Evolutionary conservation across 2,888 invertebrate species (phyloP).

Genomic region (Drosophila peninsularis): DNA sequence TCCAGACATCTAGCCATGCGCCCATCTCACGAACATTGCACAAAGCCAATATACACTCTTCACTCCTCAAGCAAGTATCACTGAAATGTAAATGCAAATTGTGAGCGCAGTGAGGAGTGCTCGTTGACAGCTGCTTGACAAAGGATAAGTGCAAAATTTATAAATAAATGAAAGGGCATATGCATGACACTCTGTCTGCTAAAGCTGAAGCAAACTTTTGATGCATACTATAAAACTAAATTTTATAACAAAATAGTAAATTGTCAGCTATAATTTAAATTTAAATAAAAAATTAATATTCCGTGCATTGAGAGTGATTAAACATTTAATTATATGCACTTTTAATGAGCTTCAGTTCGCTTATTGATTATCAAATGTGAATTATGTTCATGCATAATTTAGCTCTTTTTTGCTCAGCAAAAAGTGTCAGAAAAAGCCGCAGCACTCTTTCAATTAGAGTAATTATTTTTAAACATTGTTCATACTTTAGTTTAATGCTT

Average conservation of each 20-base stretch:
- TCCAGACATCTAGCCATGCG: neutral
- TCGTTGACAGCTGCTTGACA: constrained; percentile 13
- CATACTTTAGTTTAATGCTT: constrained; percentile 15
- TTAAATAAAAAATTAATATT: neutral
- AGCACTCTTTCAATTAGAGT: constrained; percentile 44
- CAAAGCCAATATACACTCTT: neutral
- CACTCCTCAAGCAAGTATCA: neutral
- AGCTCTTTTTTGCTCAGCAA: constrained; percentile 5
- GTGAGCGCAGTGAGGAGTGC: neutral
- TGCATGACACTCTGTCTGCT: neutral
- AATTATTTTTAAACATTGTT: constrained; percentile 32
- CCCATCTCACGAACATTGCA: too few relatives aligned
- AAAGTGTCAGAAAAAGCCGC: constrained; percentile 39
- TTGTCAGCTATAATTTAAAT: neutral
- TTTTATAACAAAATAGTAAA: neutral
- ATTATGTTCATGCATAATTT: constrained; percentile 12
- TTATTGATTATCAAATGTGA: constrained; percentile 24
- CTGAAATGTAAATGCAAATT: constrained; percentile 5
- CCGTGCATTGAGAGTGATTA: neutral
- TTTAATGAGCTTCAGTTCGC: constrained; percentile 21
- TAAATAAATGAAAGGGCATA: constrained; percentile 23
- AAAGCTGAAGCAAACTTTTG: neutral
- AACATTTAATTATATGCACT: constrained; percentile 17
- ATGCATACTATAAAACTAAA: neutral
- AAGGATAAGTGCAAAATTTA: constrained; percentile 20